A percentile compares a stretch with the other conserved stretches of the same genome.
These are phyloP conservation scores for Leptinotarsa rubiginosa DNA, from an alignment of 2,888 invertebrate genomes.

Conservation along the genomic window DNA sequence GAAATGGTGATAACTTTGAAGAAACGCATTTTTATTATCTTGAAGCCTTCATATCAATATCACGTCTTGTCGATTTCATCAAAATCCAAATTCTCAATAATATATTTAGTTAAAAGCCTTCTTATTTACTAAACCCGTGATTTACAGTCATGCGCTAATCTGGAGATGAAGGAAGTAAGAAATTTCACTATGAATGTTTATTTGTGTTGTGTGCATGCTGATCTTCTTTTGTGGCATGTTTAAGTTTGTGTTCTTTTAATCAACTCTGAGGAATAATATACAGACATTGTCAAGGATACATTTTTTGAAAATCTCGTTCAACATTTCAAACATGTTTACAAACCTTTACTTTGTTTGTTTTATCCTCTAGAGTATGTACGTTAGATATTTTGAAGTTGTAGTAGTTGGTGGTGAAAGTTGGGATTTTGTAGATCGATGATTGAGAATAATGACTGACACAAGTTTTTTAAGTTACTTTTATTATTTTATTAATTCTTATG, in stretches of 20 bases:
- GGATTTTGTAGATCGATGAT: background rate
- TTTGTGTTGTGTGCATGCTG: conserved; percentile 44
- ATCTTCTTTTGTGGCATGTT: conserved; percentile 36
- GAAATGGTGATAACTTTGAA: too few relatives aligned
- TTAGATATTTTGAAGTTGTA: background rate
- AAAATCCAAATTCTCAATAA: background rate
- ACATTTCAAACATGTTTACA: background rate
- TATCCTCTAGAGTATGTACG: conserved; percentile 19
- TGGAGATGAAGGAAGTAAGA: conserved; percentile 66
- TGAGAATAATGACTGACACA: background rate
- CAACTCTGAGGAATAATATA: conserved; percentile 22
- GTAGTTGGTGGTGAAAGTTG: conserved; percentile 7
- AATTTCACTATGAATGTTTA: conserved; percentile 46
- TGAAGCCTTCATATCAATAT: too few relatives aligned
- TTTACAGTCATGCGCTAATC: conserved; percentile 73
- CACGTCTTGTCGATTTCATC: background rate
- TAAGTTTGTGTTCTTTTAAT: conserved; percentile 38
- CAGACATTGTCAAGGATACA: background rate
- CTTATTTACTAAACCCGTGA: conserved; percentile 45
- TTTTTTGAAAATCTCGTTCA: background rate
- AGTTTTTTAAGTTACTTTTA: background rate
- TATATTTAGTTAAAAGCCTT: background rate
- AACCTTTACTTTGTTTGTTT: conserved; percentile 26
- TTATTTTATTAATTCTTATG: background rate
- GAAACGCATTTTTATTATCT: too few relatives aligned